Conservation (phyloP, 1,140 invertebrate species). For the Bathynomus jamesi region DNA sequence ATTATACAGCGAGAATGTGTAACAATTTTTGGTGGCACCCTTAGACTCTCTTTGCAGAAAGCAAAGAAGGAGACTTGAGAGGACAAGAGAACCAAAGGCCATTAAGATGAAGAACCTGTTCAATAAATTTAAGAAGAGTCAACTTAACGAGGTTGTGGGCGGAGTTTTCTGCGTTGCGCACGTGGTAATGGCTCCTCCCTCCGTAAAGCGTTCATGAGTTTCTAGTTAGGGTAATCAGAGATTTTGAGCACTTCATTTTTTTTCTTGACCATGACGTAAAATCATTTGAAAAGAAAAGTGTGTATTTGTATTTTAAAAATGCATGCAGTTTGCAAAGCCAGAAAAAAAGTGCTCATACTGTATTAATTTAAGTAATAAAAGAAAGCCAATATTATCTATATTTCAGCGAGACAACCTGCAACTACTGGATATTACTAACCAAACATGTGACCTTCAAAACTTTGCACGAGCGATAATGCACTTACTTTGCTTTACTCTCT, state of each 20-base stretch:
- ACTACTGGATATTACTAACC: too few relatives aligned
- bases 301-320: too few relatives aligned
- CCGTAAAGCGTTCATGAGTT: not conserved
- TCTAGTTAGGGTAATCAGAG: not conserved
- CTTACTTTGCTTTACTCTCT: conserved; percentile 16
- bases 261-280: too few relatives aligned
- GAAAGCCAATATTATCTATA: too few relatives aligned
- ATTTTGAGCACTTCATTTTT: too few relatives aligned
- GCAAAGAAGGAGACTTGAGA: not conserved
- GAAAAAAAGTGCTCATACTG: too few relatives aligned
- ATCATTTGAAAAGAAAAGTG: too few relatives aligned
- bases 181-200: conserved; percentile 23
- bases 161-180: conserved; percentile 17
- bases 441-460: not conserved
- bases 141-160: conserved; percentile 21
- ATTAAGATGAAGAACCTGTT: conserved; percentile 35
- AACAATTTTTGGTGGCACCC: too few relatives aligned
- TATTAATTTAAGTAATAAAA: too few relatives aligned
- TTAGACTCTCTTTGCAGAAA: not conserved
- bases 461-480: conserved; percentile 21
- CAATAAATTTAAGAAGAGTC: conserved; percentile 33
- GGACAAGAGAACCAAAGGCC: conserved; percentile 26
- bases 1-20: too few relatives aligned
- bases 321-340: too few relatives aligned
- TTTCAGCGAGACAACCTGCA: too few relatives aligned